Conservation (phyloP, 2,113 vertebrate genomes). For the Orientallactaga bullata region DNA sequence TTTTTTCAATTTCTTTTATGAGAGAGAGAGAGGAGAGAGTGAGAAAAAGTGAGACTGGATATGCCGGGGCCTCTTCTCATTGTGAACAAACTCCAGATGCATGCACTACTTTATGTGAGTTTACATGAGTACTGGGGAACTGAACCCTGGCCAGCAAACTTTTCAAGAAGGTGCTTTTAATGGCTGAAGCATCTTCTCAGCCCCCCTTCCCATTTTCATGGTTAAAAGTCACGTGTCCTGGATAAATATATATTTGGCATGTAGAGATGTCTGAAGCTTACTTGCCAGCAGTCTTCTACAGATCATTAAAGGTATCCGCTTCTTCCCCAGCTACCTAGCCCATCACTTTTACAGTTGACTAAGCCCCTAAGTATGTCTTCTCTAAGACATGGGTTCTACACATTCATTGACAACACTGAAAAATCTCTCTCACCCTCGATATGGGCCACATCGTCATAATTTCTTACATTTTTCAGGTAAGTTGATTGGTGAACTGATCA, state of each 20-base stretch:
- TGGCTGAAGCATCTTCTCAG: no score
- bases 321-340: background rate
- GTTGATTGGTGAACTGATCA: background rate
- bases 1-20: background rate
- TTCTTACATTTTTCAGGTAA: background rate
- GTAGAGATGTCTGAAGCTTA: background rate
- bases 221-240: background rate
- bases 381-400: background rate
- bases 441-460: background rate
- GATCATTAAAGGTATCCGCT: background rate
- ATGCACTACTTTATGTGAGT: no score
- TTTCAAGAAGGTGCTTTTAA: no score
- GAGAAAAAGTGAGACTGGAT: no score
- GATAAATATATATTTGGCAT: background rate
- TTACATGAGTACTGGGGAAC: no score
- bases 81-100: no score
- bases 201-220: background rate
- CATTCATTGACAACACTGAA: background rate
- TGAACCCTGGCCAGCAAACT: no score
- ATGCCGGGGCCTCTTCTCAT: no score
- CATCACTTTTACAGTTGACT: background rate
- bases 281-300: background rate
- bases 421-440: background rate
- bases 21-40: no score
- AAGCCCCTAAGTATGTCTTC: background rate